Percentiles rank a stretch among this genome's conserved stretches.
These are phyloP conservation scores for Serinus canaria DNA, from an alignment of 2,113 vertebrate genomes.

Conservation along the genomic window DNA sequence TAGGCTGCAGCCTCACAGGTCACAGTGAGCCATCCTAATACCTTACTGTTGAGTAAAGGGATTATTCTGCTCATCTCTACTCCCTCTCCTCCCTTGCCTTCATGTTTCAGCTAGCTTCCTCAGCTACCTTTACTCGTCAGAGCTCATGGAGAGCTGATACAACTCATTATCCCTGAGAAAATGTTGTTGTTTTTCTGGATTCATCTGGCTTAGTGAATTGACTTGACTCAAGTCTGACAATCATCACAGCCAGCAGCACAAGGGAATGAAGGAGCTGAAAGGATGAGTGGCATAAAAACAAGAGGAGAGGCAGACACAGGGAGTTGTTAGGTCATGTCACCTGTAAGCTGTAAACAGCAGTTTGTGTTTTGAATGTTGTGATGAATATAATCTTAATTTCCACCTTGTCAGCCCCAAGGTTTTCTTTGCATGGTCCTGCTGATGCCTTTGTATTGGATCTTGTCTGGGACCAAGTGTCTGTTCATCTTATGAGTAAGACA, in stretches of 20 bases:
- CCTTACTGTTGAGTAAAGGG: background rate
- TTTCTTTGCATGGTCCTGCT: background rate
- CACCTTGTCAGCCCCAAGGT: background rate
- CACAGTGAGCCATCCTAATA: background rate
- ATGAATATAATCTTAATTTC: background rate
- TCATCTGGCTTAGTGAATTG: background rate
- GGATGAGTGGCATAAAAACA: background rate
- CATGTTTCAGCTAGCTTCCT: background rate
- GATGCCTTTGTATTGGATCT: background rate
- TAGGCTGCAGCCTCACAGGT: background rate
- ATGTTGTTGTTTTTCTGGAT: background rate
- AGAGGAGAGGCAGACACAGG: background rate
- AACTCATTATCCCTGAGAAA: background rate
- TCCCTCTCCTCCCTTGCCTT: background rate
- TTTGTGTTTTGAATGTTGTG: background rate
- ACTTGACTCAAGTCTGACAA: background rate
- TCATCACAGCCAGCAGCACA: background rate
- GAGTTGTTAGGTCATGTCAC: background rate
- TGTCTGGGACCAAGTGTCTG: background rate
- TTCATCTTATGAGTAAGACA: background rate
- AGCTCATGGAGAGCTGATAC: background rate
- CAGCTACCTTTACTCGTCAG: background rate
- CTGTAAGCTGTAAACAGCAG: background rate
- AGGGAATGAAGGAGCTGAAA: background rate
- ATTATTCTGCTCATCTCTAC: constrained; percentile 4